phyloP scores from a whole-genome alignment of 1,140 invertebrate genomes.

The Penaeus indicus region DNA sequence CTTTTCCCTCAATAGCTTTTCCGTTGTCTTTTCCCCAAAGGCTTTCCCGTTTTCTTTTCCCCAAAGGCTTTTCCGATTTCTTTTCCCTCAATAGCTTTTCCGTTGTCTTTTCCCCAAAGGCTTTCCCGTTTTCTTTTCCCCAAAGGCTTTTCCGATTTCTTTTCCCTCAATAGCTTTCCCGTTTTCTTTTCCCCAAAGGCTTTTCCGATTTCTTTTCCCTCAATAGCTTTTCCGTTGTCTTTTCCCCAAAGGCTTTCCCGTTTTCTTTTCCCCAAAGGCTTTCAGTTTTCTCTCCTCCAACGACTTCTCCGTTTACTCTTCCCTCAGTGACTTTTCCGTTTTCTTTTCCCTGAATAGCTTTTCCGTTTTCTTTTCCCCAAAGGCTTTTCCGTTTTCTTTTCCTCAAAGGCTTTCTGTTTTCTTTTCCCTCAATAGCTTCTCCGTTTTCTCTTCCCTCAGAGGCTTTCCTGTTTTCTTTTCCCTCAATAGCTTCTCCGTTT shows the following conservation, averaged over 20 bases:
- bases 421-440: background rate
- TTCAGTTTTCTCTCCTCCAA: background rate
- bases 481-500: background rate
- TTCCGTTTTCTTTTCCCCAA: too few relatives aligned
- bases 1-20: background rate
- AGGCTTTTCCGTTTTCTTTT: background rate
- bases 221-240: background rate
- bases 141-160: too few relatives aligned
- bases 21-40: background rate
- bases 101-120: too few relatives aligned
- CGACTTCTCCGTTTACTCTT: too few relatives aligned
- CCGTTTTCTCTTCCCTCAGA: too few relatives aligned
- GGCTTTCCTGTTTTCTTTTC: background rate
- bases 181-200: too few relatives aligned
- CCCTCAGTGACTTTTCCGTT: background rate
- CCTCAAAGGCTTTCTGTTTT: background rate
- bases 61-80: background rate
- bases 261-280: background rate
- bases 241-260: background rate
- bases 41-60: background rate
- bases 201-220: background rate
- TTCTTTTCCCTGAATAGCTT: background rate
- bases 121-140: too few relatives aligned
- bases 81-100: background rate
- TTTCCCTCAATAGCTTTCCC: too few relatives aligned